Conservation (phyloP, 2,113 vertebrate species). For the Arothron firmamentum region DNA sequence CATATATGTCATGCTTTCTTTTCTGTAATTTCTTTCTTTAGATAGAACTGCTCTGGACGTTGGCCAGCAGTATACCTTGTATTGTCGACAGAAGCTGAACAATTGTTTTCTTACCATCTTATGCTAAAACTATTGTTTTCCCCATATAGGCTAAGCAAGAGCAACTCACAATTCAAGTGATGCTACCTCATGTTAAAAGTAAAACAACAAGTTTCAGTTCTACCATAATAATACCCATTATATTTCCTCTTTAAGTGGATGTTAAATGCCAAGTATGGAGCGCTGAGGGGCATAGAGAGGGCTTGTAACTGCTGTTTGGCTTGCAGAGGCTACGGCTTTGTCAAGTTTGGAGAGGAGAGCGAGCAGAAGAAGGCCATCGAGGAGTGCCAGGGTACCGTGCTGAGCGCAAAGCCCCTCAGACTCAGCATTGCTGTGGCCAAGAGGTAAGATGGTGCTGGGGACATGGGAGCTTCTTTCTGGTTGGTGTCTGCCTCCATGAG, state of each 20-base stretch:
- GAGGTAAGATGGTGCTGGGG: slow-evolving; percentile 64
- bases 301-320: slow-evolving; percentile 58
- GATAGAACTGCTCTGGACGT: slow-evolving; percentile 50
- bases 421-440: slow-evolving; percentile 88
- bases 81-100: slow-evolving; percentile 56
- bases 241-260: slow-evolving; percentile 69
- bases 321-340: slow-evolving; percentile 86
- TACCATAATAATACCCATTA: slow-evolving; percentile 78
- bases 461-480: neutral
- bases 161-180: slow-evolving; percentile 84
- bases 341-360: slow-evolving; percentile 88
- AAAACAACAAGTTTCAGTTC: slow-evolving; percentile 83
- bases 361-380: slow-evolving; percentile 91
- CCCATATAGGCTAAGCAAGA: slow-evolving; percentile 84
- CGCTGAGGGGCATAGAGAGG: slow-evolving; percentile 7
- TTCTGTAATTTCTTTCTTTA: slow-evolving; percentile 31
- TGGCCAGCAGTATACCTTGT: slow-evolving; percentile 54
- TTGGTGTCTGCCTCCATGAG: neutral
- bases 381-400: slow-evolving; percentile 86
- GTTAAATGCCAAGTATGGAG: slow-evolving; percentile 66
- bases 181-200: slow-evolving; percentile 85
- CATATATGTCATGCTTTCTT: slow-evolving; percentile 29
- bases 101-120: slow-evolving; percentile 67
- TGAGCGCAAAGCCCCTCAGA: slow-evolving; percentile 85
- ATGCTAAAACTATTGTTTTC: slow-evolving; percentile 84